A percentile compares a stretch with the other conserved stretches of the same genome.
Conservation (phyloP, 1,140 invertebrate species). For the Lepidurus arcticus region DNA sequence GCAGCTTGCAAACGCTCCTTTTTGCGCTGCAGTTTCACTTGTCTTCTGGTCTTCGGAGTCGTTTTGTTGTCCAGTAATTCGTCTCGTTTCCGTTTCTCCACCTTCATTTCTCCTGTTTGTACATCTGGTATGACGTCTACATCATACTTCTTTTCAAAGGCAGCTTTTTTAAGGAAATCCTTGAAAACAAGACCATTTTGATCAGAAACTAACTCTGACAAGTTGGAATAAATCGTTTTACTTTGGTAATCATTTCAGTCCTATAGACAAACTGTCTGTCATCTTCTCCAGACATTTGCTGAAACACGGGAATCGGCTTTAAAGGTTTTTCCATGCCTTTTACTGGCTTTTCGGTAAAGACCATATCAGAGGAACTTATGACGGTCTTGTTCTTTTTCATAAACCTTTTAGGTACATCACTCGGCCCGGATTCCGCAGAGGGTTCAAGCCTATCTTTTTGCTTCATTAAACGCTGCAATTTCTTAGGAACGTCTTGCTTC, state of each 20-base stretch:
- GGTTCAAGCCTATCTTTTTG: constrained; percentile 50
- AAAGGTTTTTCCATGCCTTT: constrained; percentile 44
- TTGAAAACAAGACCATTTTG: background rate
- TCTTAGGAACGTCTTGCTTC: constrained; percentile 60
- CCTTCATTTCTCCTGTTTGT: constrained; percentile 48
- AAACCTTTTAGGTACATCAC: background rate
- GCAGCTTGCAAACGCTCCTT: constrained; percentile 40
- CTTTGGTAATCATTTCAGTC: constrained; percentile 48
- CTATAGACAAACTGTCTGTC: constrained; percentile 47
- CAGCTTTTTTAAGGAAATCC: constrained; percentile 39
- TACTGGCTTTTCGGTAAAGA: constrained; percentile 30
- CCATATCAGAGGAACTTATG: constrained; percentile 25
- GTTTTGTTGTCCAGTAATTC: constrained; percentile 46
- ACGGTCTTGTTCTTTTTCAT: constrained; percentile 14
- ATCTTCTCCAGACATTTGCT: constrained; percentile 48
- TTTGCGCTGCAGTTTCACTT: constrained; percentile 46
- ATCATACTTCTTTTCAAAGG: constrained; percentile 52
- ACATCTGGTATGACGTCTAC: constrained; percentile 50
- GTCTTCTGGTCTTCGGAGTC: constrained; percentile 42
- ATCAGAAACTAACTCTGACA: background rate
- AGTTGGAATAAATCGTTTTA: constrained; percentile 41
- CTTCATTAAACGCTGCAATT: constrained; percentile 53
- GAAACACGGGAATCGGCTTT: constrained; percentile 49
- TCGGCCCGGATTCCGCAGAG: constrained; percentile 36
- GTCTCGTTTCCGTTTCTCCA: constrained; percentile 47